Base-by-base conservation (phyloP, 2,888 invertebrate species). In the Aplocera efformata region DNA sequence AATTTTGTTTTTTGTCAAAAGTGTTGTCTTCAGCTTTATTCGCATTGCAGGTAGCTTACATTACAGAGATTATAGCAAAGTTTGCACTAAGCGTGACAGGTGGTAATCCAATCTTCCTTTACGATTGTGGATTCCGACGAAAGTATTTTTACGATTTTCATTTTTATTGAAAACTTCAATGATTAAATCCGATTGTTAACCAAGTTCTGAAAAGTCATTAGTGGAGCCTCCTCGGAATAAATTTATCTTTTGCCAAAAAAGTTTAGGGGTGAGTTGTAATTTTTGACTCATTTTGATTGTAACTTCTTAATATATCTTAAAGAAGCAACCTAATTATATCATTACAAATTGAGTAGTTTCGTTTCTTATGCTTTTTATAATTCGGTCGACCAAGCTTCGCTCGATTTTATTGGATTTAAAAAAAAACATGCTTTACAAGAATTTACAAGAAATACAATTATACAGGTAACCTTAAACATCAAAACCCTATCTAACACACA, bases 61-160 rank as follows among this genome's bases (percentile, higher is more conserved):
- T 17, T 50, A 60, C 54, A 56, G 47, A 53, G 40, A 41, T 32
- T 41, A 46, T 32, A 40, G 45, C 42, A 29, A 41, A 50, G 45
- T 56, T 62, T 55, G 59, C 60, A 57, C 60, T 54, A 54, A 52
- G 42, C 41, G 64, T 62, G 63, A 58, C 68, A 66, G 68, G 64
- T 68, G 67, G 58, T 57, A 50, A 50, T 59, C 59, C 62, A 63
- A 67, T 68, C 61, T 59, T 40, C 64, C 54, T 68, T 68, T 67
- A 67, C 64, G 67, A 66, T 61, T 67, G 54, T 38, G 53, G 61
- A 63, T 62, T 60, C 56, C 56, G 45, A 37, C 48, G 49, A 53
- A 53, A 47, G 37, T 51, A 48, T 54, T 58, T 66, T 67, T 66
- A 67, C 53, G 60, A 53, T 61, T 64, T 55, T 55, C 52, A 55